A percentile compares a stretch with the other conserved stretches of the same genome.
phyloP scores from a whole-genome alignment of 1,140 invertebrate species.

The Sweltsa coloradensis region DNA sequence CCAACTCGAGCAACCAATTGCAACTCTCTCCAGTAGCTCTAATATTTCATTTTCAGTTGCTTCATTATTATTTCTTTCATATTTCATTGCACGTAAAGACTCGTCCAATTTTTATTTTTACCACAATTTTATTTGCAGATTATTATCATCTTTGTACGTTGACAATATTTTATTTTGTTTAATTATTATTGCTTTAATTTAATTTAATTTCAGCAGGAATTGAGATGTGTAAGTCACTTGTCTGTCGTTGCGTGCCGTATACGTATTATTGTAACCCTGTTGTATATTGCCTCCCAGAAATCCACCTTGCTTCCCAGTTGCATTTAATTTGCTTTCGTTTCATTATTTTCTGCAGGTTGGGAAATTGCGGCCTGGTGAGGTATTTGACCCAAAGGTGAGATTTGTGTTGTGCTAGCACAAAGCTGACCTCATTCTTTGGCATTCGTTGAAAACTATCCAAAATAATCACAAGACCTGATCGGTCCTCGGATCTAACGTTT shows the following conservation, averaged over 20 bases:
- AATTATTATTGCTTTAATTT: conserved; percentile 14
- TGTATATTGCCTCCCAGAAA: conserved; percentile 7
- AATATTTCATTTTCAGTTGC: conserved; percentile 1
- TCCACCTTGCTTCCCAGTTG: conserved; percentile 14
- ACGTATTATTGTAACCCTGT: conserved; percentile 9
- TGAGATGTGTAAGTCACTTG: background rate
- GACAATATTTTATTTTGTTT: conserved; percentile 13
- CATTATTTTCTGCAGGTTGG: conserved; percentile 42
- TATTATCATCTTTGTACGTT: no score
- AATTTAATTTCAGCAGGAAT: conserved; percentile 4
- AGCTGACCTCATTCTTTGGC: conserved; percentile 38
- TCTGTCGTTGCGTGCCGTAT: conserved; percentile 5
- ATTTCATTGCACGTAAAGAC: background rate
- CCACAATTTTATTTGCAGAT: conserved; percentile 2
- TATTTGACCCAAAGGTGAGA: conserved; percentile 65
- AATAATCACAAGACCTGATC: no score
- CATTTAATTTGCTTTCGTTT: conserved; percentile 17
- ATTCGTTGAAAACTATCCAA: no score
- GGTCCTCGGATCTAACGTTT: no score
- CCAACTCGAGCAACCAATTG: no score
- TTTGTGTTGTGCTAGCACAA: conserved; percentile 48
- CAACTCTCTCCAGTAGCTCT: background rate
- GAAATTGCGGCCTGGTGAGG: conserved; percentile 66
- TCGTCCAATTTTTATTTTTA: conserved; percentile 9
- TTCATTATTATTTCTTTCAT: background rate